These are phyloP conservation scores for Danionella dracula DNA, from an alignment of 2,797 vertebrate genomes.

Conservation along the genomic window DNA sequence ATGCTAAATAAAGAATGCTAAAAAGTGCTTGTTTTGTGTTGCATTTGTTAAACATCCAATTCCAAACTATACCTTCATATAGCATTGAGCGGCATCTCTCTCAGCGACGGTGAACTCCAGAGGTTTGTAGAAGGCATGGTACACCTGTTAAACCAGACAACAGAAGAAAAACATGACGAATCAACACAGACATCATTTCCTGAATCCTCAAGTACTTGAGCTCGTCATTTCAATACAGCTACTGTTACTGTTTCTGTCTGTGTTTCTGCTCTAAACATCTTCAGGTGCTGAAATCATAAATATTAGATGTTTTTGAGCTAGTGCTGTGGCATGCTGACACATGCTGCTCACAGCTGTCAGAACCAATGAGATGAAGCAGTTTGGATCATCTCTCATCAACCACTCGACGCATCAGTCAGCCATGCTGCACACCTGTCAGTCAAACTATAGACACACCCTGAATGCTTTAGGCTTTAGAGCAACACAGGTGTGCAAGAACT, in stretches of 20 bases:
- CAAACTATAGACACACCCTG: slow-evolving; percentile 45
- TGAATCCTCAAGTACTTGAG: slow-evolving; percentile 1
- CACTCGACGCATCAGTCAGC: slow-evolving; percentile 68
- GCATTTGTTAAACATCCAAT: too few species aligned
- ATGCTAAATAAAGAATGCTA: too few species aligned
- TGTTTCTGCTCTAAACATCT: not conserved
- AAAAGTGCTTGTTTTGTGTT: too few species aligned
- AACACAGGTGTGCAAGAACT: slow-evolving; percentile 59
- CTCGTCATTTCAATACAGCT: slow-evolving; percentile 4
- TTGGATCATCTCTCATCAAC: slow-evolving; percentile 71
- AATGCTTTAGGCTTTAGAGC: slow-evolving; percentile 45
- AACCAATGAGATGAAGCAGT: slow-evolving; percentile 32
- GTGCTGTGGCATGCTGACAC: slow-evolving; percentile 29
- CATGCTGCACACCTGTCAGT: slow-evolving; percentile 64
- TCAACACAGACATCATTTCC: not conserved
- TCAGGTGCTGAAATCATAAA: slow-evolving; percentile 15
- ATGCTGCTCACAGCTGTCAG: slow-evolving; percentile 48
- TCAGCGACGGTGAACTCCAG: slow-evolving; percentile 87
- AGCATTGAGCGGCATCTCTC: slow-evolving; percentile 83
- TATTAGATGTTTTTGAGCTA: not conserved
- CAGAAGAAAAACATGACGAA: not conserved
- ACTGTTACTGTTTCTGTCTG: slow-evolving; percentile 1
- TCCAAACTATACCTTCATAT: slow-evolving; percentile 92
- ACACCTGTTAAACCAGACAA: slow-evolving; percentile 70
- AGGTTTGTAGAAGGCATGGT: slow-evolving; percentile 92